phyloP scores from a whole-genome alignment of 2,113 vertebrate genomes.

The Ondatra zibethicus region DNA sequence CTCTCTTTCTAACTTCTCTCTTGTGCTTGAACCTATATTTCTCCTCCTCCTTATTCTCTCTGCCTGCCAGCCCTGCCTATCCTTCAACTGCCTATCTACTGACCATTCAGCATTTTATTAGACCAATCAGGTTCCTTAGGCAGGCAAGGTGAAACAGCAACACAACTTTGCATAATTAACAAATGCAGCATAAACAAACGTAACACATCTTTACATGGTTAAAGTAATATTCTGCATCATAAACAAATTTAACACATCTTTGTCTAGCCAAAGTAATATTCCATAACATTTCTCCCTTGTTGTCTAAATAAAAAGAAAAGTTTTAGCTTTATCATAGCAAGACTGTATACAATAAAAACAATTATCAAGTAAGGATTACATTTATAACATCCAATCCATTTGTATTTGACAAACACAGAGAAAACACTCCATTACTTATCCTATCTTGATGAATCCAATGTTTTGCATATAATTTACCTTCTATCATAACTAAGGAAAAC shows the following conservation, averaged over 20 bases:
- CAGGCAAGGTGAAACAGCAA: neutral
- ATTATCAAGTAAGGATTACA: neutral
- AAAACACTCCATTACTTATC: neutral
- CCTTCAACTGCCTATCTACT: neutral
- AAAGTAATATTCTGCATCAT: too few relatives aligned
- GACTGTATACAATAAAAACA: neutral
- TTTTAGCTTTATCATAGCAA: neutral
- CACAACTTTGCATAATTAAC: neutral
- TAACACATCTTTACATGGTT: too few relatives aligned
- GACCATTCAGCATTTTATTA: neutral
- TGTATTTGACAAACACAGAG: neutral
- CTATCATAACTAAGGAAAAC: neutral
- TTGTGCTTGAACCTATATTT: neutral
- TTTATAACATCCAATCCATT: neutral
- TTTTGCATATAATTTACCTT: neutral
- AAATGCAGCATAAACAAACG: neutral
- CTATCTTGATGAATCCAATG: neutral
- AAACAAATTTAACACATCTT: neutral
- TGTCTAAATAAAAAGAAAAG: neutral
- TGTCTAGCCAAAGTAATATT: neutral
- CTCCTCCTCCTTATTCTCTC: neutral
- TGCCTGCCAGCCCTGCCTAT: neutral
- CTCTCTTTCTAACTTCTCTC: neutral
- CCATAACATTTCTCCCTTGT: neutral
- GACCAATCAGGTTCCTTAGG: neutral